phyloP scores from a whole-genome alignment of 2,113 vertebrate species.

The Cnemophilus loriae region DNA sequence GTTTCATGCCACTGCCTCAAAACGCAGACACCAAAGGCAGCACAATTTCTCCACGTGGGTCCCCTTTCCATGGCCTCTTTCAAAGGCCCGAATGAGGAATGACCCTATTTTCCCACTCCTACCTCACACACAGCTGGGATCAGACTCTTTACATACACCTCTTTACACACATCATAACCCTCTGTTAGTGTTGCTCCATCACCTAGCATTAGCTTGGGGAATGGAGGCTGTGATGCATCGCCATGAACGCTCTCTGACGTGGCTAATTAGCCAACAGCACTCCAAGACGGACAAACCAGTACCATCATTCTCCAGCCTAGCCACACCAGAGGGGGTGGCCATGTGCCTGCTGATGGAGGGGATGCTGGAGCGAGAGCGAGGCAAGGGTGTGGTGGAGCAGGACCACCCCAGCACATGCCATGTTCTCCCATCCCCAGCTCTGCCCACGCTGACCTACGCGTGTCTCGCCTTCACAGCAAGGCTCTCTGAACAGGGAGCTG shows the following conservation, averaged over 20 bases:
- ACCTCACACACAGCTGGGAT: background rate
- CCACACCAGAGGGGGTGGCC: background rate
- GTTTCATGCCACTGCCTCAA: background rate
- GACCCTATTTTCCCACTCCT: background rate
- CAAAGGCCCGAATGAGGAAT: background rate
- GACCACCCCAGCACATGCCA: background rate
- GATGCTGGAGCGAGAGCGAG: rapidly evolving
- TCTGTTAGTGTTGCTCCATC: background rate
- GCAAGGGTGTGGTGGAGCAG: background rate
- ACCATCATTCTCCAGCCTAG: background rate
- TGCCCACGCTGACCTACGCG: background rate
- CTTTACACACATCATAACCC: no score
- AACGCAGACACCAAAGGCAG: background rate
- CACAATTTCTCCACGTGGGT: background rate
- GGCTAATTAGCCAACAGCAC: background rate
- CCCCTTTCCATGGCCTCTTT: background rate
- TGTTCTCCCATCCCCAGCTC: background rate
- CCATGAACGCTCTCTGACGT: rapidly evolving
- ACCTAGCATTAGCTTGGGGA: background rate
- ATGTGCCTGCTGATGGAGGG: background rate
- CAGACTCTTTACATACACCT: background rate
- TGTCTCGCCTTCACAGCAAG: rapidly evolving
- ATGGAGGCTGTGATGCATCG: background rate
- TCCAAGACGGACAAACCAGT: background rate
- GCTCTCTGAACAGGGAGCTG: background rate